phyloP scores from a whole-genome alignment of 53 echinoderm and acorn worm species.

The Antedon mediterranea region DNA sequence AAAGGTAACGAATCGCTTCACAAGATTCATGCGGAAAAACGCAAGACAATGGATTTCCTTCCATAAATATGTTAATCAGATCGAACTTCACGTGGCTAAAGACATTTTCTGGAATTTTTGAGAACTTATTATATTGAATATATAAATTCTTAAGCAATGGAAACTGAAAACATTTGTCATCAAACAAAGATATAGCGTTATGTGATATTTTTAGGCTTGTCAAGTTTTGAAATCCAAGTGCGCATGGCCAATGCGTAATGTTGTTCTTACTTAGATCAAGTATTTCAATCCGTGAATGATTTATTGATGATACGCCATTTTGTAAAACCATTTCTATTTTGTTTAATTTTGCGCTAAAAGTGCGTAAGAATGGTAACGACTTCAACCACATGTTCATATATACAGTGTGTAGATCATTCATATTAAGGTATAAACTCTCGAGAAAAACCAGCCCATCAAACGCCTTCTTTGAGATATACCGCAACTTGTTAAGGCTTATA shows the following conservation, averaged over 20 bases:
- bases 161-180: not conserved
- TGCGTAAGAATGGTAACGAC: not conserved
- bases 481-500: not conserved
- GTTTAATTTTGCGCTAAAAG: not conserved
- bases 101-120: not conserved
- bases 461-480: not conserved
- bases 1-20: not conserved
- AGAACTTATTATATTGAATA: constrained; percentile 9
- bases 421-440: not conserved
- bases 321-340: not conserved
- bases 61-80: constrained; percentile 4
- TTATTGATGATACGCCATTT: not conserved
- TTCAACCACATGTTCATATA: not conserved
- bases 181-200: not conserved
- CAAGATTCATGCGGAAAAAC: constrained; percentile 7
- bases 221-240: not conserved
- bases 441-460: not conserved
- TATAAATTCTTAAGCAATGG: constrained; percentile 5
- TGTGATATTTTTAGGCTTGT: not conserved
- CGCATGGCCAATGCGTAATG: not conserved
- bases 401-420: not conserved
- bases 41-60: constrained; percentile 5
- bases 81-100: not conserved
- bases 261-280: not conserved
- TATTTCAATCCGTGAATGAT: not conserved